Evolutionary conservation across 64 coral and sea anemone species (phyloP).

Genomic region (Dendronephthya gigantea): DNA sequence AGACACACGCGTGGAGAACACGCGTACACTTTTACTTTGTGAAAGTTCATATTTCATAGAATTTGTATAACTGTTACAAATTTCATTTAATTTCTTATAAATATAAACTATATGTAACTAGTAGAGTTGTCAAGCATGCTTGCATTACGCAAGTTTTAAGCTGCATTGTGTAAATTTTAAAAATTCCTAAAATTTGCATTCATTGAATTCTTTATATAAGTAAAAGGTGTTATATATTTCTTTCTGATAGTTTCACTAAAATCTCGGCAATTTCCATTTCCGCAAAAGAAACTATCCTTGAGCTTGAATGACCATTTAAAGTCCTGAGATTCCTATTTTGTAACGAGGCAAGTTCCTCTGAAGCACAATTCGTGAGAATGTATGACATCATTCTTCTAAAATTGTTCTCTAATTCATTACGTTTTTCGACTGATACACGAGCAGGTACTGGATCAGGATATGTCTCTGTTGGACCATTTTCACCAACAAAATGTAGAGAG

Average conservation of each 20-base stretch:
- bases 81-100: too few relatives aligned
- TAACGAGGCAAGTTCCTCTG: background rate
- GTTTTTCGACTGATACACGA: background rate
- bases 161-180: too few relatives aligned
- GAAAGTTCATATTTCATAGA: too few relatives aligned
- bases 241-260: background rate
- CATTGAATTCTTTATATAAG: too few relatives aligned
- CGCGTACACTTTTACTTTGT: background rate
- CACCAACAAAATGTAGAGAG: background rate
- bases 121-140: too few relatives aligned
- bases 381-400: background rate
- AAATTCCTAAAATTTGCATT: too few relatives aligned
- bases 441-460: slow-evolving; percentile 6
- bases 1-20: background rate
- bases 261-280: slow-evolving; percentile 9
- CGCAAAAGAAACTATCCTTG: background rate
- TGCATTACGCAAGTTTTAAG: too few relatives aligned
- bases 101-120: too few relatives aligned
- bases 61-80: too few relatives aligned
- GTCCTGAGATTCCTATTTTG: background rate
- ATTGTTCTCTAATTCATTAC: background rate
- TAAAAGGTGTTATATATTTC: background rate
- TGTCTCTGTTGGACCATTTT: background rate
- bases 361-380: background rate
- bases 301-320: background rate